Conservation (phyloP, 2,797 vertebrate genomes). For the Falco naumanni region DNA sequence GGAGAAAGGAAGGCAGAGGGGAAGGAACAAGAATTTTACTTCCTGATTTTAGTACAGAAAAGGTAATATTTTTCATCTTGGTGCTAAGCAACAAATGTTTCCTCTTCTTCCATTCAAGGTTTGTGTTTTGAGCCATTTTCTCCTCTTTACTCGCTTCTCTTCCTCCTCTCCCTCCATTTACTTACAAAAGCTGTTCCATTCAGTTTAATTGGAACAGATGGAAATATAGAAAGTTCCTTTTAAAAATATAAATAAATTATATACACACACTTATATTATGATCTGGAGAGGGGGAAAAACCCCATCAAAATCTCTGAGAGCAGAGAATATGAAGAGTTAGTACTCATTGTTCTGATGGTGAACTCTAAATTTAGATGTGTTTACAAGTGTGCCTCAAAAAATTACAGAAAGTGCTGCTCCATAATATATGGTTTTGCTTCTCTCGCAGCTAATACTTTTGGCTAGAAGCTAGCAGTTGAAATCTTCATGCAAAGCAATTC, state of each 20-base stretch:
- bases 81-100: conserved; percentile 47
- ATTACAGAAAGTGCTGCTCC: conserved; percentile 54
- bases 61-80: conserved; percentile 1
- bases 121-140: conserved; percentile 28
- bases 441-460: conserved; percentile 68
- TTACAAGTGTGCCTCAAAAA: conserved; percentile 69
- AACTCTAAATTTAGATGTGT: conserved; percentile 80
- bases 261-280: conserved; percentile 6
- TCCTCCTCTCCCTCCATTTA: conserved; percentile 54
- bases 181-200: conserved; percentile 75
- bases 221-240: conserved; percentile 77
- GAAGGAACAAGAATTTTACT: not conserved
- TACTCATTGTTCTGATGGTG: conserved; percentile 71
- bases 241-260: conserved; percentile 77
- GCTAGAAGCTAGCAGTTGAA: conserved; percentile 67
- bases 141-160: conserved; percentile 22
- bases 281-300: not conserved
- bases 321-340: conserved; percentile 48
- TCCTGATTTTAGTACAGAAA: not conserved
- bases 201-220: conserved; percentile 79
- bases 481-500: conserved; percentile 68
- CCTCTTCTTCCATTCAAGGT: conserved; percentile 14
- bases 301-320: conserved; percentile 3
- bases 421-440: conserved; percentile 61
- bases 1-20: not conserved